Base-by-base conservation (phyloP, 2,113 vertebrate genomes). In the Oreocharis arfaki region DNA sequence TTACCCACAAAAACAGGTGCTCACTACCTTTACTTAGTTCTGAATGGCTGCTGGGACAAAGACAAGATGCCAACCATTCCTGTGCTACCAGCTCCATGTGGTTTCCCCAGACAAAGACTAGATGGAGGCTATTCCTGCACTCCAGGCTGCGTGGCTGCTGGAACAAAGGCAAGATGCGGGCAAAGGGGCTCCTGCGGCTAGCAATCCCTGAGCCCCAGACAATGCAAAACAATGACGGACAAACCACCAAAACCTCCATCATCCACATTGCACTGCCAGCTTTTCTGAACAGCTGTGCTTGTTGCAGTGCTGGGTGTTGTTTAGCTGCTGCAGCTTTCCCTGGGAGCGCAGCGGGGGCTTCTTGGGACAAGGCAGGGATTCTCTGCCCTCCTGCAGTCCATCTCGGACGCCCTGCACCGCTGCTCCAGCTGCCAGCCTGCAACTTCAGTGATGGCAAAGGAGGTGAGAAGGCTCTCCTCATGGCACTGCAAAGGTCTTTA, bases 241-340 rank as follows among this genome's bases (percentile, higher is more conserved):
- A 44, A 44, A 4, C 3, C 7, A 11, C 16, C 27, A 37, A 59
- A 68, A 59, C 1, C 11, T 68, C 27, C 22, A 35, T 27, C 16
- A 10, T 15, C 28, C 9, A 20, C 41, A 33, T 8, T 2, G 1
- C 1, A 1, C 21, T 1, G 2, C 17, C 32, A 32, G 27, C 32
- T 18, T 37, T 50, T 52, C 53, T 0, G 0, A 77, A 67, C 17
- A 1, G 0, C 27, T 68, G 61, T 67, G n/a, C n/a, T n/a, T n/a
- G n/a, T n/a, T n/a, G n/a, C n/a, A n/a, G n/a, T n/a, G n/a, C n/a
- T n/a, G n/a, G n/a, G n/a, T n/a, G n/a, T n/a, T n/a, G n/a, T n/a
- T n/a, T n/a, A n/a, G n/a, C n/a, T n/a, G n/a, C n/a, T n/a, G n/a
- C n/a, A n/a, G n/a, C n/a, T n/a, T n/a, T n/a, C n/a, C n/a, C n/a